Conservation (phyloP, 2,113 vertebrate genomes). For the Tragulus kanchil region DNA sequence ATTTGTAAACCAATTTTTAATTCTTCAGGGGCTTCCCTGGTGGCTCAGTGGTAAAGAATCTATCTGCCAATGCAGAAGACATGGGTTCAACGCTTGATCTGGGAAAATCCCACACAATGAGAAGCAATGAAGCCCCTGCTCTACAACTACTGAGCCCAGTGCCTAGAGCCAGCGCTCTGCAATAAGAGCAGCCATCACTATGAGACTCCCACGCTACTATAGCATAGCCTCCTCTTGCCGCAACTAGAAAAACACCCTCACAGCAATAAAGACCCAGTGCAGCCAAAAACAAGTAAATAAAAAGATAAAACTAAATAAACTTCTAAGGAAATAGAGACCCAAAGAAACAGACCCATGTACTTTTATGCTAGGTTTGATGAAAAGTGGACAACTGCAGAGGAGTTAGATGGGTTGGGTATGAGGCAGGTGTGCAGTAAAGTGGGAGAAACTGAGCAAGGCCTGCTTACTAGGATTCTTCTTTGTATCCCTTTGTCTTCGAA, state of each 20-base stretch:
- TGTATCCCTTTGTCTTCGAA: not conserved
- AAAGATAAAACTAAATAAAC: not conserved
- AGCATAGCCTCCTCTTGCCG: not conserved
- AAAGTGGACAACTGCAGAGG: not conserved
- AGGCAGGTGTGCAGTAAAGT: not conserved
- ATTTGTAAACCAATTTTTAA: conserved; percentile 55
- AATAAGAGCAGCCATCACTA: not conserved
- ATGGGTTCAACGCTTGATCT: not conserved
- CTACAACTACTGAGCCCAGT: not conserved
- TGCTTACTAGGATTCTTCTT: not conserved
- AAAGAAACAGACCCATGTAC: not conserved
- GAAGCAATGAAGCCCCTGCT: not conserved
- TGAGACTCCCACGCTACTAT: not conserved
- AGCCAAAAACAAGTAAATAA: not conserved
- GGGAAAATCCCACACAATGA: not conserved
- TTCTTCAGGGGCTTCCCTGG: not conserved
- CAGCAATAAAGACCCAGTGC: not conserved
- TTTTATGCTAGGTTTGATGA: not conserved
- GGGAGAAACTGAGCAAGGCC: not conserved
- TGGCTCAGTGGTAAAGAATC: not conserved
- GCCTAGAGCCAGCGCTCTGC: not conserved
- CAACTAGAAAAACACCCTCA: not conserved
- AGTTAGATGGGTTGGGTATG: not conserved
- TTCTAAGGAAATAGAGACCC: not conserved
- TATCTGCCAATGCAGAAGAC: not conserved